phyloP scores from a whole-genome alignment of 2,113 vertebrate species.

The Ramphastos sulfuratus region DNA sequence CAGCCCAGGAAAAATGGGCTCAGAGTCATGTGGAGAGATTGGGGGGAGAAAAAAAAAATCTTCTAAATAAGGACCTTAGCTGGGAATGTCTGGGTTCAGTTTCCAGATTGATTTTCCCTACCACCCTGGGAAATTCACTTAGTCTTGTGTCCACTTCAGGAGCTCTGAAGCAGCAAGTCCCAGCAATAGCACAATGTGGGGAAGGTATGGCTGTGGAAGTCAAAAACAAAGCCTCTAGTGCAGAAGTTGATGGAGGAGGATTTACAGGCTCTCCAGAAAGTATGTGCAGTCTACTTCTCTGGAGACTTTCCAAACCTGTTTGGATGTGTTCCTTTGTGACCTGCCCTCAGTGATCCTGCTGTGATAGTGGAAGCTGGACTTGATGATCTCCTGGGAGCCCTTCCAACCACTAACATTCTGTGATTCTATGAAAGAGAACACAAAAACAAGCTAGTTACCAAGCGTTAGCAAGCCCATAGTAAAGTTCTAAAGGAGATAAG shows the following conservation, averaged over 20 bases:
- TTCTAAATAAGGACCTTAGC: background rate
- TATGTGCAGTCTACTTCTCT: no score
- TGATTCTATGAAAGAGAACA: background rate
- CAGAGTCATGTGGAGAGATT: background rate
- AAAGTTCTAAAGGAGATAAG: conserved; percentile 25
- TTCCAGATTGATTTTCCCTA: background rate
- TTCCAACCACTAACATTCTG: no score
- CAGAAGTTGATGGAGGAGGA: background rate
- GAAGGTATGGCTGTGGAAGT: background rate
- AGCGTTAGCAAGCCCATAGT: background rate
- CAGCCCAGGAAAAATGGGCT: background rate
- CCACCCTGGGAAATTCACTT: background rate
- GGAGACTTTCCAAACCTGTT: no score
- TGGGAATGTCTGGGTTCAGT: background rate
- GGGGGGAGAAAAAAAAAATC: background rate
- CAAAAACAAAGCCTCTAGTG: background rate
- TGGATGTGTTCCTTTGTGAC: no score
- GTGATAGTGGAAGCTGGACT: no score
- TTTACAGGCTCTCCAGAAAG: no score
- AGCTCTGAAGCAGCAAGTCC: background rate
- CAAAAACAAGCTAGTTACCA: background rate
- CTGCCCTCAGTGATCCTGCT: no score
- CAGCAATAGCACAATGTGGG: background rate
- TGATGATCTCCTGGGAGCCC: no score
- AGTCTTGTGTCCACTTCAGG: background rate